A percentile compares a stretch with the other conserved stretches of the same genome.
phyloP scores from a whole-genome alignment of 2,113 vertebrate genomes.

The Neolamprologus sp. region DNA sequence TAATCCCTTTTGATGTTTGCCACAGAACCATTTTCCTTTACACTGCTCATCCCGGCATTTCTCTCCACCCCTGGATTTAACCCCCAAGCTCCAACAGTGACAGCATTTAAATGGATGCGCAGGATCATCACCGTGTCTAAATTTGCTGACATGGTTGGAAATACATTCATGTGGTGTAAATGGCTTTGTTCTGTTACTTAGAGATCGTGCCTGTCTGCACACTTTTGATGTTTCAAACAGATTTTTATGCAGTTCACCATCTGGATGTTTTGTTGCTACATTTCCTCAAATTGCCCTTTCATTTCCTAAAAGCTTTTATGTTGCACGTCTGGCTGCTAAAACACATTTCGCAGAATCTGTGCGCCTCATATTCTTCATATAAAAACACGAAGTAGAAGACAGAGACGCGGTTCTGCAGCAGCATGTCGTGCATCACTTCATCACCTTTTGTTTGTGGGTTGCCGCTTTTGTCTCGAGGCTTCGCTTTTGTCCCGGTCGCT shows the following conservation, averaged over 20 bases:
- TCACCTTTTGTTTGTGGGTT: not conserved
- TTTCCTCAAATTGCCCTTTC: not conserved
- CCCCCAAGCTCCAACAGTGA: not conserved
- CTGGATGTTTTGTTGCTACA: not conserved
- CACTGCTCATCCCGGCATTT: constrained; percentile 1
- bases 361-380: fast-evolving
- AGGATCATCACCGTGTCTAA: not conserved
- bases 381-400: not conserved
- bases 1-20: constrained; percentile 48
- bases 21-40: not conserved
- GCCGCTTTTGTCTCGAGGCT: not conserved
- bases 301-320: not conserved
- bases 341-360: not conserved
- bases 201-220: not conserved
- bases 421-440: not conserved
- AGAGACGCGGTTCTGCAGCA: not conserved
- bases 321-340: not conserved
- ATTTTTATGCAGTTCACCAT: not conserved
- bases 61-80: not conserved
- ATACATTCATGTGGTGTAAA: not conserved
- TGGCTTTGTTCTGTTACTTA: not conserved
- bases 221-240: not conserved
- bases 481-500: not conserved
- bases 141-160: not conserved
- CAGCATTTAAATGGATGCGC: not conserved